Percentiles rank a stretch among this genome's conserved stretches.
Evolutionary conservation across 2,888 invertebrate genomes (phyloP).

Genomic region (Lepeophtheirus nordmannii): DNA sequence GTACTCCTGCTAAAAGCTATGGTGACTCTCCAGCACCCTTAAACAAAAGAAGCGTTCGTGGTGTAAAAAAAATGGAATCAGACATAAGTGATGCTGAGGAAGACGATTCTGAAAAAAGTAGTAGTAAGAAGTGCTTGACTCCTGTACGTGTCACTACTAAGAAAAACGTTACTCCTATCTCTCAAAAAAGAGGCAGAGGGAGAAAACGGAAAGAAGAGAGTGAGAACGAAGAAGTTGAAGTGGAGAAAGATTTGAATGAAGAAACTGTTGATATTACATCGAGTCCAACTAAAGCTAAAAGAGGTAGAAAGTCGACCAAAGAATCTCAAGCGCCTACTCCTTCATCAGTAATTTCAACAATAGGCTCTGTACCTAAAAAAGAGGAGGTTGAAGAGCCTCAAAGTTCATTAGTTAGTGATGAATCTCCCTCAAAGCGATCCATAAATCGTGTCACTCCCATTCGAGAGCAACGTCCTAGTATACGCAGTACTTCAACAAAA

Average conservation of each 20-base stretch:
- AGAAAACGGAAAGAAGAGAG: conserved; percentile 27
- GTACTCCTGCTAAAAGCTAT: not conserved
- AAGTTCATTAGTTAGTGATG: too few relatives aligned
- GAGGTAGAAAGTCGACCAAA: conserved; percentile 23
- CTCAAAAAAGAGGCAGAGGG: not conserved
- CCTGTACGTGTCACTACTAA: too few relatives aligned
- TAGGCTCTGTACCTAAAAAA: too few relatives aligned
- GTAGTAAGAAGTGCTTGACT: not conserved
- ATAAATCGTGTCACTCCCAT: too few relatives aligned
- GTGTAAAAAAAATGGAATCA: conserved; percentile 5
- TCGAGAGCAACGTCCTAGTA: too few relatives aligned
- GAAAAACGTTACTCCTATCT: not conserved
- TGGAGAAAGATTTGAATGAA: conserved; percentile 27
- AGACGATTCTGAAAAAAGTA: not conserved
- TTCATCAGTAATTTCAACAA: too few relatives aligned
- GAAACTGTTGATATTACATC: conserved; percentile 13
- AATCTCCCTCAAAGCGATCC: too few relatives aligned
- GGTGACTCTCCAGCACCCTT: not conserved
- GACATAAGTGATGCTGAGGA: conserved; percentile 8
- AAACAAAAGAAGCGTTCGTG: not conserved
- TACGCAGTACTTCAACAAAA: too few relatives aligned
- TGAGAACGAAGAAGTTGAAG: conserved; percentile 29
- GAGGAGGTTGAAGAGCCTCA: too few relatives aligned
- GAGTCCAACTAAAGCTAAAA: conserved; percentile 23
- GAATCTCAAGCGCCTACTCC: conserved; percentile 20